phyloP scores from a whole-genome alignment of 2,113 vertebrate species.

The Carollia perspicillata region DNA sequence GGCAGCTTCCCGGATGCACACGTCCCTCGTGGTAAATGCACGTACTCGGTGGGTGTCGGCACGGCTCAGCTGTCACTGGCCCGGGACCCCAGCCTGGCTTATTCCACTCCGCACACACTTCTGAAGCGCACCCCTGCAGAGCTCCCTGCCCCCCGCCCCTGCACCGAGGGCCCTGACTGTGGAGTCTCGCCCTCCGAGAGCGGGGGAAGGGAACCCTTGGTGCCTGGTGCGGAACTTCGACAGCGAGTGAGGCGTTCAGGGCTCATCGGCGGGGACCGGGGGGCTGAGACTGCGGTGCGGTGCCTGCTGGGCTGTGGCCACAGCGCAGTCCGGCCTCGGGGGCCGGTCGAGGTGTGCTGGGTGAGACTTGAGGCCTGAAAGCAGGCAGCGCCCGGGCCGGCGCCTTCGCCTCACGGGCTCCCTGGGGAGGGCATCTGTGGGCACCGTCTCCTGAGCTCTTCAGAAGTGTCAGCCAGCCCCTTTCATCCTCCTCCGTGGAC shows the following conservation, averaged over 20 bases:
- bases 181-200: background rate
- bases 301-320: background rate
- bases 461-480: background rate
- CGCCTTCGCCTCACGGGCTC: background rate
- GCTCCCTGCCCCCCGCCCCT: no score
- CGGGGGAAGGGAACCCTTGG: background rate
- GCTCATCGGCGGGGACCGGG: background rate
- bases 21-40: background rate
- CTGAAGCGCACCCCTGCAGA: no score
- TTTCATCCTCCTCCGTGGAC: background rate
- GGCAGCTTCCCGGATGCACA: background rate
- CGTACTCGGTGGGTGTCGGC: background rate
- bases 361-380: accelerated
- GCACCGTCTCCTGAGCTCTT: background rate
- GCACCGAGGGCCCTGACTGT: no score
- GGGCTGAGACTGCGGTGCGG: background rate
- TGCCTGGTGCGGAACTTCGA: background rate
- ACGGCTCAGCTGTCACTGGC: no score
- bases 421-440: background rate
- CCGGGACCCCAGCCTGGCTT: background rate
- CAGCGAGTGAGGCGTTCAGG: accelerated
- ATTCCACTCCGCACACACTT: no score
- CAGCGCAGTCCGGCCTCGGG: accelerated
- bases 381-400: background rate
- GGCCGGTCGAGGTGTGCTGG: background rate